Evolutionary conservation across 2,797 vertebrate genomes (phyloP), one percentile per base, ranked within the genome.

Genomic region (Crenichthys baileyi): DNA sequence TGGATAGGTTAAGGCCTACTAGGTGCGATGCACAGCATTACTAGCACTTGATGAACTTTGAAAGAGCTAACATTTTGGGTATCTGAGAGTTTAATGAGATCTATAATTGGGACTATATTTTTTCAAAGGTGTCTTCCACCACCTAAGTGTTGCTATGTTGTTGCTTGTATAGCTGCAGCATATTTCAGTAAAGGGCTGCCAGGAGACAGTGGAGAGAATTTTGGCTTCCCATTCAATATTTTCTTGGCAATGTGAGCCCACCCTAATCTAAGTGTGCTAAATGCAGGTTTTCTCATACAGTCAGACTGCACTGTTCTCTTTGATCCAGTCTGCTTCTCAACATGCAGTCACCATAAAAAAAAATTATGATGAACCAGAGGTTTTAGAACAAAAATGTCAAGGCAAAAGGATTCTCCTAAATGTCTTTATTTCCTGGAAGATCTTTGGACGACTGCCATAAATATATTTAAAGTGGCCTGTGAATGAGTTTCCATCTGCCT

Each of bases 381-480:
- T 31, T 31, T 48, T 29, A 56, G n/a, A 12, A 53, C 56, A 41
- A 51, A 44, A 46, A 48, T 44, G 26, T 77, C 13, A 31, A n/a
- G 41, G 41, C 44, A 31, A 24, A 24, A 55, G 39, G 51, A 70
- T 29, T 55, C 76, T 56, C 56, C 15, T 22, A 50, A 63, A 75
- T 75, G 48, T 72, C 55, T 61, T 46, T 26, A 51, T n/a, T 78
- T 78, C 68, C 70, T 72, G 76, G 70, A 78, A 78, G 56, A 72
- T 61, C 41, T 72, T 78, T 78, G 76, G 76, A 78, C 20, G 7
- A 18, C 56, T 78, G 76, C 76, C 56, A 78, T 24, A 46, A 39
- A 50, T 12, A 51, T 70, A 61, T 78, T 78, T 60, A 60, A 72
- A 50, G 60, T 56, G 5, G 15, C 41, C 50, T 70, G 75, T 22